phyloP scores from a whole-genome alignment of 2,888 invertebrate species.

The Agapetus fuscipes region DNA sequence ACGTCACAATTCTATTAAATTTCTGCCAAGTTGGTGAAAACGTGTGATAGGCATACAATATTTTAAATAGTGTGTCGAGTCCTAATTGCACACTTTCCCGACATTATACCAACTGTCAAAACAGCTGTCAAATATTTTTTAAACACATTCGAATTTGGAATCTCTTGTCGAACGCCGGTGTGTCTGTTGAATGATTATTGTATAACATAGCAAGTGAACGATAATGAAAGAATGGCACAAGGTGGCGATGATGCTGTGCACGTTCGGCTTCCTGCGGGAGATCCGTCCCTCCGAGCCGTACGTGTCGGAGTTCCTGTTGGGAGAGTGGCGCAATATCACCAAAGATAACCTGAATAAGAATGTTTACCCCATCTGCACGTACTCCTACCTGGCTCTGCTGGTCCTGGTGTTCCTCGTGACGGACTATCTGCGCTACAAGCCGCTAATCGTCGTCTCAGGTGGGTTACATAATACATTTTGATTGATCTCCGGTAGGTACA shows the following conservation, averaged over 20 bases:
- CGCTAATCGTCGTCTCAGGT: conserved; percentile 73
- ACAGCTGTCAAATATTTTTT: too few relatives aligned
- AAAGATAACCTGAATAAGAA: conserved; percentile 60
- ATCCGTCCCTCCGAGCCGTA: conserved; percentile 79
- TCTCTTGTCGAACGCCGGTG: too few relatives aligned
- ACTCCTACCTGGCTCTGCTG: conserved; percentile 66
- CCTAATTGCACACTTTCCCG: too few relatives aligned
- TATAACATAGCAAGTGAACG: too few relatives aligned
- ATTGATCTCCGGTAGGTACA: too few relatives aligned
- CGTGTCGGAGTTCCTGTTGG: conserved; percentile 66
- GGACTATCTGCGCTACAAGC: conserved; percentile 76
- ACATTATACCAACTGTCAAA: too few relatives aligned
- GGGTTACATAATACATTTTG: conserved; percentile 29
- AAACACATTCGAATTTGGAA: too few relatives aligned
- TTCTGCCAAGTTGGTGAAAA: too few relatives aligned
- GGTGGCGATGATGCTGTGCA: conserved; percentile 61
- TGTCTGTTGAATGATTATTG: too few relatives aligned
- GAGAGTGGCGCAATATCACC: conserved; percentile 68
- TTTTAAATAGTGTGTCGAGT: too few relatives aligned
- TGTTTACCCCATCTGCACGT: conserved; percentile 80
- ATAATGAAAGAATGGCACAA: conserved; percentile 48
- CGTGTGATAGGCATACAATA: too few relatives aligned
- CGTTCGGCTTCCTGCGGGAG: conserved; percentile 75
- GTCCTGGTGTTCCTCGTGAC: conserved; percentile 73
- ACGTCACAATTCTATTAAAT: too few relatives aligned